Evolutionary conservation across 2,888 invertebrate species (phyloP), one percentile per base, ranked within the genome.

Genomic region (Parnassius smintheus): DNA sequence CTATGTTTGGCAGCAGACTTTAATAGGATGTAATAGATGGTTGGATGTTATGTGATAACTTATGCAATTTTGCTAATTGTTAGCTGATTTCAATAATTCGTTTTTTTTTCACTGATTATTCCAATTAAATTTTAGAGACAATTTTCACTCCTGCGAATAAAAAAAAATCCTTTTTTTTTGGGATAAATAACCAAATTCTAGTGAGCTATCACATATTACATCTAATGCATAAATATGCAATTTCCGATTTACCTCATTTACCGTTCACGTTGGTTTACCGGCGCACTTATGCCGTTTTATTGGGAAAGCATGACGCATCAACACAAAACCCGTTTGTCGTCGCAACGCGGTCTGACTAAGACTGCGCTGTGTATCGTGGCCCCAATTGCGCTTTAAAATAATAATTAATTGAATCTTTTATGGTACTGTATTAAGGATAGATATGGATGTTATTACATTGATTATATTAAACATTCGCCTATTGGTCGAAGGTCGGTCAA

Each of bases 291-390:
- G 69, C 66, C 64, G 62, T 72, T 73, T 70, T 69, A 64, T 71
- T 66, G 68, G 59, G 69, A 72, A 70, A 71, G 73, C 69, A 74
- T 75, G 75, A 75, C 75, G 74, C 75, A 74, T 74, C 73, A 69
- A 65, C 68, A 66, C 70, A 74, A 75, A 35, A 77, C 76, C 71
- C 70, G 76, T 77, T 75, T 71, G 71, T 62, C 66, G 68, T 66
- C 68, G 70, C 72, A 73, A 69, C 72, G 68, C 65, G 63, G 60
- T 67, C 67, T 71, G 70, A 73, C 69, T 72, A 70, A 71, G 69
- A 65, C 68, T 59, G 63, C 65, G 63, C 64, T 60, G 66, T 70
- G 70, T 70, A 65, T 70, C 70, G 73, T 73, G 76, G 74, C 78
- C 76, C 72, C 78, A 75, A 74, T 76, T 75, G 73, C 73, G 67